Percentiles rank a stretch among this genome's conserved stretches.
phyloP scores from a whole-genome alignment of 2,888 invertebrate genomes.

The Drosophila phalerata region DNA sequence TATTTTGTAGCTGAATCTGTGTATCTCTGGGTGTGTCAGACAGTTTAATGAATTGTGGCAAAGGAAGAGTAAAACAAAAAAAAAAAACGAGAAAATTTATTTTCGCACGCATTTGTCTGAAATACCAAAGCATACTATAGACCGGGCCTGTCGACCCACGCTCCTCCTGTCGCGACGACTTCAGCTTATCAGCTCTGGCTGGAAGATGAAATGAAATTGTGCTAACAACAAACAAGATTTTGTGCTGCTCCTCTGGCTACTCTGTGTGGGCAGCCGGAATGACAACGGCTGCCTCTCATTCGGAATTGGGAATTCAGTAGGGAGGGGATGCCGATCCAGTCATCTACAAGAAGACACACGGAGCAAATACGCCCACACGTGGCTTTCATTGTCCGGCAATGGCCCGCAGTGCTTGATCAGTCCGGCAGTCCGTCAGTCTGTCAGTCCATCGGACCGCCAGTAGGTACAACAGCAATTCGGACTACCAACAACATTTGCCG shows the following conservation, averaged over 20 bases:
- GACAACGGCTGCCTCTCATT: slow-evolving; percentile 55
- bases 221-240: slow-evolving; percentile 78
- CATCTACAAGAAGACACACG: slow-evolving; percentile 26
- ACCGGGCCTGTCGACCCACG: slow-evolving; percentile 39
- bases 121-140: slow-evolving; percentile 31
- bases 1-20: slow-evolving; percentile 13
- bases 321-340: slow-evolving; percentile 16
- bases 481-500: slow-evolving; percentile 66
- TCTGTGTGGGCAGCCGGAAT: slow-evolving; percentile 71
- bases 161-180: slow-evolving; percentile 40
- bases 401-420: slow-evolving; percentile 44
- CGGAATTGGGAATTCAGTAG: slow-evolving; percentile 18
- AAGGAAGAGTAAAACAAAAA: slow-evolving; percentile 23
- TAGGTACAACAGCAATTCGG: slow-evolving; percentile 42
- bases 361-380: slow-evolving; percentile 54
- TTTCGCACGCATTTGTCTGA: slow-evolving; percentile 72
- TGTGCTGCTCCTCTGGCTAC: slow-evolving; percentile 15
- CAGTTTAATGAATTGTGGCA: slow-evolving; percentile 55
- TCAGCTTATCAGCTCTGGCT: slow-evolving; percentile 64
- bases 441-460: slow-evolving; percentile 34
- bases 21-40: slow-evolving; percentile 47
- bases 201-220: slow-evolving; percentile 77
- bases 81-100: slow-evolving; percentile 59
- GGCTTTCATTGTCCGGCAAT: slow-evolving; percentile 53
- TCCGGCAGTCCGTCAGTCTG: slow-evolving; percentile 33